Conservation (phyloP, 1,140 invertebrate genomes). For the Euwallacea fornicatus region DNA sequence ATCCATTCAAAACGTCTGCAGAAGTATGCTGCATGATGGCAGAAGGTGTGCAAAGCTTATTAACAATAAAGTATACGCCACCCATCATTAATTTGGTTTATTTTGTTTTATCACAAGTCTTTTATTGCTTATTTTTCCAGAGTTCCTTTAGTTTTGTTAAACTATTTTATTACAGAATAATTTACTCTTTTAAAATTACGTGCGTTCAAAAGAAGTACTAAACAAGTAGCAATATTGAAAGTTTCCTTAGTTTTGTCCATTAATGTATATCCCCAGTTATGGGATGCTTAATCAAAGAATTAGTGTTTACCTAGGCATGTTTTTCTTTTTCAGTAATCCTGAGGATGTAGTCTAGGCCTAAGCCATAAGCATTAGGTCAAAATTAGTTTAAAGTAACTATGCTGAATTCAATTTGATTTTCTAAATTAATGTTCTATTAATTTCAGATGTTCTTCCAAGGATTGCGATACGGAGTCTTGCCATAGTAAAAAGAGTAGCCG, state of each 20-base stretch:
- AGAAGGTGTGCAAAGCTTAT: too few species aligned
- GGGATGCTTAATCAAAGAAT: too few species aligned
- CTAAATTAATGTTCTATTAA: conserved; percentile 11
- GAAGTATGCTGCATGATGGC: too few species aligned
- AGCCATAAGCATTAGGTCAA: conserved; percentile 20
- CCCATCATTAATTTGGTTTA: too few species aligned
- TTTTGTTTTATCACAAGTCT: too few species aligned
- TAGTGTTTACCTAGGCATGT: background rate
- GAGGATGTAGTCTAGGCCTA: conserved; percentile 30
- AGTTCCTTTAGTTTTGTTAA: too few species aligned
- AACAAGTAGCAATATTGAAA: background rate
- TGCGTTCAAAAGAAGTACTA: background rate
- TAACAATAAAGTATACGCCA: too few species aligned
- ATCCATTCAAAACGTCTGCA: too few species aligned
- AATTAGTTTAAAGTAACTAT: conserved; percentile 39
- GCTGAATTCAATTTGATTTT: background rate
- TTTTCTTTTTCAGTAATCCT: conserved; percentile 38
- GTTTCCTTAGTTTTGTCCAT: background rate
- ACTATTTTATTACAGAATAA: too few species aligned
- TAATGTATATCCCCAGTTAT: too few species aligned
- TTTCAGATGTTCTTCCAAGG: conserved; percentile 40
- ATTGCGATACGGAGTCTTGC: conserved; percentile 41
- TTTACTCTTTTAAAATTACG: background rate
- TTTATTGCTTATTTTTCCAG: too few species aligned
- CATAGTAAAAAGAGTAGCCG: conserved; percentile 42